Percentiles rank a stretch among this genome's conserved stretches.
phyloP scores from a whole-genome alignment of 2,113 vertebrate species.

The Fregetta grallaria region DNA sequence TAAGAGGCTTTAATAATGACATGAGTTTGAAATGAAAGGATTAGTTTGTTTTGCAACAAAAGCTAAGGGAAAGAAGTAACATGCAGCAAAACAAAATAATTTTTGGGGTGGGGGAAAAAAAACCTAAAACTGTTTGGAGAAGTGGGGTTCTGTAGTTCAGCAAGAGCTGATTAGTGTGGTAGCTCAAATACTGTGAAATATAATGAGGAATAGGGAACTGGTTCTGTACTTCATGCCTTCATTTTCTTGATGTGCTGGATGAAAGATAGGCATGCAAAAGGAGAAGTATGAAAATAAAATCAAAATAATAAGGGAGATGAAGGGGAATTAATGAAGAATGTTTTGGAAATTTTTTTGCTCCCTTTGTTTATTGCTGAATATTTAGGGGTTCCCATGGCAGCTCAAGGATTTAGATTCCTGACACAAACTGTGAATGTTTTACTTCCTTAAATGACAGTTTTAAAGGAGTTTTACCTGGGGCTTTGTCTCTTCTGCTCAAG shows the following conservation, averaged over 20 bases:
- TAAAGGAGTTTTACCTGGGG: background rate
- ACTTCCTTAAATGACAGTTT: no score
- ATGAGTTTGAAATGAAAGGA: constrained; percentile 36
- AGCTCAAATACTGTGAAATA: background rate
- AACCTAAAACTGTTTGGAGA: background rate
- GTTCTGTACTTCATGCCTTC: background rate
- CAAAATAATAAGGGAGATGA: background rate
- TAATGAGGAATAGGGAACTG: background rate
- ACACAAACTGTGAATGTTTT: background rate
- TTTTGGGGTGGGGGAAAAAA: background rate
- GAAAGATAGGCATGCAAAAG: background rate
- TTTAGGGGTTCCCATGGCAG: background rate
- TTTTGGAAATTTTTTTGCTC: background rate
- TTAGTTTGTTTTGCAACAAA: background rate
- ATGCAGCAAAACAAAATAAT: background rate
- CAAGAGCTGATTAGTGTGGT: background rate
- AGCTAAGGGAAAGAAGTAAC: background rate
- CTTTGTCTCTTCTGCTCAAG: background rate
- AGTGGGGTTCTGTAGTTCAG: background rate
- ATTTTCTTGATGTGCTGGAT: background rate
- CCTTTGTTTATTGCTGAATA: background rate
- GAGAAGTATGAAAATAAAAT: background rate
- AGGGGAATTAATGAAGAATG: background rate
- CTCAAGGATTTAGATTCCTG: background rate
- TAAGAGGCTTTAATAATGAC: constrained; percentile 29